Evolutionary conservation across 2,888 invertebrate genomes (phyloP).

Genomic region (Plagiodera versicolora): DNA sequence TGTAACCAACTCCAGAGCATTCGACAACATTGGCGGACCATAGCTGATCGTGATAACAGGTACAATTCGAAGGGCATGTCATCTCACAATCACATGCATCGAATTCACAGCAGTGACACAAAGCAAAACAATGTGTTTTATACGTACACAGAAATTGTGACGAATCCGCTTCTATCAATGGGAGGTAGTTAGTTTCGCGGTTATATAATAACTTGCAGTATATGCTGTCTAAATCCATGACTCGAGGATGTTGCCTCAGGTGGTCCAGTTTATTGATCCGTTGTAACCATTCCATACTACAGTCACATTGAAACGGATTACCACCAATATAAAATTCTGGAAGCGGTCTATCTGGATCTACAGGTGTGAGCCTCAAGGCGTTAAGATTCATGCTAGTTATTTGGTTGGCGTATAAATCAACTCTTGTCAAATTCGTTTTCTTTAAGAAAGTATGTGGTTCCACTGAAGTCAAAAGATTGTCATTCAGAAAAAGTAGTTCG

Average conservation of each 20-base stretch:
- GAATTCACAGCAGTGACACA: conserved; percentile 95
- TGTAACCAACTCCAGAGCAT: conserved; percentile 80
- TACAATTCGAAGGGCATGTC: conserved; percentile 92
- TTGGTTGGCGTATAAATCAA: conserved; percentile 91
- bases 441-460: conserved; percentile 88
- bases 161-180: conserved; percentile 83
- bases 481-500: conserved; percentile 83
- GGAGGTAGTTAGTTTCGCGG: conserved; percentile 79
- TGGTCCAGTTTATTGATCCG: conserved; percentile 83
- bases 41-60: conserved; percentile 91
- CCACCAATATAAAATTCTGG: conserved; percentile 93
- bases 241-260: conserved; percentile 83
- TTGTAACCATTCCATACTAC: conserved; percentile 95
- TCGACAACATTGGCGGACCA: conserved; percentile 94
- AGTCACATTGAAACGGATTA: conserved; percentile 93
- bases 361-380: conserved; percentile 79
- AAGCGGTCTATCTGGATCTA: conserved; percentile 72
- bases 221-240: conserved; percentile 87
- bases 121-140: conserved; percentile 89
- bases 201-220: conserved; percentile 87
- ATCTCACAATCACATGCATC: conserved; percentile 97
- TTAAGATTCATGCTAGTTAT: conserved; percentile 88
- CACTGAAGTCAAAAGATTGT: conserved; percentile 82
- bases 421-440: conserved; percentile 85
- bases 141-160: conserved; percentile 92